These are phyloP conservation scores for Drosophila subsilvestris DNA, from an alignment of 2,888 invertebrate species.

Conservation along the genomic window DNA sequence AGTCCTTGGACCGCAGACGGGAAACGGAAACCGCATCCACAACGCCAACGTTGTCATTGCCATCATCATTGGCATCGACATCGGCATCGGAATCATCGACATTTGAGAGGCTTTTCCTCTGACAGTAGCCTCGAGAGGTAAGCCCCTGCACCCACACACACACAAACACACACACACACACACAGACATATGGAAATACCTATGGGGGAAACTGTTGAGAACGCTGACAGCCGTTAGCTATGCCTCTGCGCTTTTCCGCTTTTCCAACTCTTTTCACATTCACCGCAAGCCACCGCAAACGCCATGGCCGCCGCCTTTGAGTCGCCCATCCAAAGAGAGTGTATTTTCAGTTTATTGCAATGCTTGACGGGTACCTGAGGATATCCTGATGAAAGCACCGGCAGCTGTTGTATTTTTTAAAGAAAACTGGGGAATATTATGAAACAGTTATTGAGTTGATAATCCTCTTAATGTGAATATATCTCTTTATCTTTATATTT, in stretches of 20 bases:
- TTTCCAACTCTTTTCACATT: constrained; percentile 42
- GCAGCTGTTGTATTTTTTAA: neutral
- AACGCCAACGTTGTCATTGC: constrained; percentile 26
- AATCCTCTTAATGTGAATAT: neutral
- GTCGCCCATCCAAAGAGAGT: neutral
- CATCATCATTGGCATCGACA: constrained; percentile 4
- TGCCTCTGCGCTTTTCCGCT: constrained; percentile 42
- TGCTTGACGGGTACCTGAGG: neutral
- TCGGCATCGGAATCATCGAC: constrained; percentile 36
- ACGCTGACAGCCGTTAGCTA: constrained; percentile 25
- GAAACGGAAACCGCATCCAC: constrained; percentile 51
- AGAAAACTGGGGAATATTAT: neutral
- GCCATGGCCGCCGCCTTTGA: neutral
- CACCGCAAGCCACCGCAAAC: constrained; percentile 29
- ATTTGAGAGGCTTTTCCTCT: constrained; percentile 22
- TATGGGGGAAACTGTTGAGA: neutral
- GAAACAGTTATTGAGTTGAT: neutral
- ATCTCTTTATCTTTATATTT: neutral
- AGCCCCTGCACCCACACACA: neutral
- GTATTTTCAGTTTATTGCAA: neutral
- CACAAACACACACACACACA: constrained; percentile 18
- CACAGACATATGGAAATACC: constrained; percentile 4
- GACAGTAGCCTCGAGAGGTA: neutral
- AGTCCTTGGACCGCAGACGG: constrained; percentile 33
- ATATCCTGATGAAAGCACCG: neutral